These are phyloP conservation scores for Hiodon alosoides DNA, from an alignment of 2,113 vertebrate species.

Conservation along the genomic window DNA sequence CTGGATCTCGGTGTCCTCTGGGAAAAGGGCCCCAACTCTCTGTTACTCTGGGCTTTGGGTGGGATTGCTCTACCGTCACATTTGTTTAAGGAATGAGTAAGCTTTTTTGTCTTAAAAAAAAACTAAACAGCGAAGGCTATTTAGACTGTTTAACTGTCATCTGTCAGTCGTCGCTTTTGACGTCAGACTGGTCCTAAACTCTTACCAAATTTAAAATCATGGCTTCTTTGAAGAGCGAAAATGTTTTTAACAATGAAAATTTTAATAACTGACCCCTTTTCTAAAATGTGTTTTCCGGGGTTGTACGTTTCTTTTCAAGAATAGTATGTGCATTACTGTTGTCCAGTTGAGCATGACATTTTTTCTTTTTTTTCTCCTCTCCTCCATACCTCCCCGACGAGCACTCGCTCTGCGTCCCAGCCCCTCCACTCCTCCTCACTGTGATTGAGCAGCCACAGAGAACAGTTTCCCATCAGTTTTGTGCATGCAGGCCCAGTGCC, in stretches of 20 bases:
- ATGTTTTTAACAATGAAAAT: too few relatives aligned
- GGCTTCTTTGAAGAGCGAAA: too few relatives aligned
- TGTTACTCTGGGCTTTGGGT: slow-evolving; percentile 9
- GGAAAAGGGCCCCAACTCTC: neutral
- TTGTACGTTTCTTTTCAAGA: slow-evolving; percentile 8
- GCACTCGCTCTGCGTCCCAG: slow-evolving; percentile 49
- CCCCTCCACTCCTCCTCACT: slow-evolving; percentile 71
- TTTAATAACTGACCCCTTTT: too few relatives aligned
- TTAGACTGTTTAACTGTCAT: too few relatives aligned
- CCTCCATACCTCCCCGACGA: slow-evolving; percentile 53
- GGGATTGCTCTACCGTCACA: too few relatives aligned
- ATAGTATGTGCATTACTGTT: slow-evolving; percentile 37
- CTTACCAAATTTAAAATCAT: too few relatives aligned
- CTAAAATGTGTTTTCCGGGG: neutral
- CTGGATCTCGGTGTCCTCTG: neutral
- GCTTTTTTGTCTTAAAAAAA: too few relatives aligned
- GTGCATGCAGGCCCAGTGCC: slow-evolving; percentile 80
- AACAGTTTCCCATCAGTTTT: slow-evolving; percentile 97
- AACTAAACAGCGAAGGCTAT: too few relatives aligned
- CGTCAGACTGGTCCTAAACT: too few relatives aligned
- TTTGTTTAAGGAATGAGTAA: too few relatives aligned
- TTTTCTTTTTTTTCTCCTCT: slow-evolving; percentile 47
- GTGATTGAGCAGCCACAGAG: slow-evolving; percentile 81
- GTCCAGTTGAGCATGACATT: slow-evolving; percentile 57
- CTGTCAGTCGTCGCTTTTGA: too few relatives aligned